Percentiles rank a stretch among this genome's conserved stretches.
Conservation (phyloP, 1,140 invertebrate species). For the Drosophila serrata region DNA sequence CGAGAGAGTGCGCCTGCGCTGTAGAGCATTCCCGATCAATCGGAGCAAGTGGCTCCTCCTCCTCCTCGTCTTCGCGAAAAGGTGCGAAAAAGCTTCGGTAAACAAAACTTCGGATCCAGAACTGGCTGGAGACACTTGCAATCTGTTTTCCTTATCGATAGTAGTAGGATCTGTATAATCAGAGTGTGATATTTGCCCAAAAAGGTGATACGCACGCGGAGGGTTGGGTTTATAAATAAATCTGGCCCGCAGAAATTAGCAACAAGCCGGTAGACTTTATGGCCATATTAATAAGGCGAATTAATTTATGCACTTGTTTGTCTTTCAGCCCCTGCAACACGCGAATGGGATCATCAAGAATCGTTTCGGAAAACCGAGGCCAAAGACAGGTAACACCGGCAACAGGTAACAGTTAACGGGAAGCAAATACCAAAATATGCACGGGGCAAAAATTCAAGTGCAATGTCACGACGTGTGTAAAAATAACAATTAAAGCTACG, state of each 20-base stretch:
- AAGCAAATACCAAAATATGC: background rate
- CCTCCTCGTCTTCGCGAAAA: conserved; percentile 23
- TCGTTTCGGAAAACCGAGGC: conserved; percentile 23
- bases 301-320: conserved; percentile 77
- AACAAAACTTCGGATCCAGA: conserved; percentile 17
- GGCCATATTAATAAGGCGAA: conserved; percentile 54
- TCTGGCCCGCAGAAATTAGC: conserved; percentile 56
- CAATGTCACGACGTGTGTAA: conserved; percentile 65
- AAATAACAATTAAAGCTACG: conserved; percentile 21
- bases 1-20: conserved; percentile 30
- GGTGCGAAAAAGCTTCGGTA: conserved; percentile 63
- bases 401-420: conserved; percentile 10
- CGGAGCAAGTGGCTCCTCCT: conserved; percentile 12
- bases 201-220: conserved; percentile 17
- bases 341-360: conserved; percentile 28
- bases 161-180: conserved; percentile 15
- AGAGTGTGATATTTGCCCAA: conserved; percentile 33
- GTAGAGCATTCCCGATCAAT: conserved; percentile 16
- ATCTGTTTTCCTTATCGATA: conserved; percentile 21
- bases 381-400: conserved; percentile 20
- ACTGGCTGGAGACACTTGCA: conserved; percentile 12
- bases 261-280: conserved; percentile 47
- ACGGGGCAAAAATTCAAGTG: conserved; percentile 59
- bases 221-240: conserved; percentile 66
- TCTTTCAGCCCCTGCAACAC: conserved; percentile 46